Base-by-base conservation (phyloP, 1,140 invertebrate species). In the Zaprionus capensis region DNA sequence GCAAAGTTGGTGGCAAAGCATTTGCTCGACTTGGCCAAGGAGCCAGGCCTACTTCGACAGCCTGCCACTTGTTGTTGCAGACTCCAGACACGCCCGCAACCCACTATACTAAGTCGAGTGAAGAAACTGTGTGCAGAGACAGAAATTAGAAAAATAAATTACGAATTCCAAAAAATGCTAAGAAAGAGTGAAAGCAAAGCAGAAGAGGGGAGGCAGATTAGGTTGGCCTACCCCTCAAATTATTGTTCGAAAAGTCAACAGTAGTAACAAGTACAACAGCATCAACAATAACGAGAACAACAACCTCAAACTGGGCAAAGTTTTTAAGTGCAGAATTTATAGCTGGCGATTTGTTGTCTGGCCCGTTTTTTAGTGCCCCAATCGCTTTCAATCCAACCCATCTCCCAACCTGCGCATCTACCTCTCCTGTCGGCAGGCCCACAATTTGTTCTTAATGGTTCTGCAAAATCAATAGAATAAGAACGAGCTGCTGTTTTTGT, bases 241-340 rank as follows among this genome's bases (percentile, higher is more conserved):
- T 26, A 72, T 76, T 82, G 63, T 68, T 53, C 58, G 67, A 65
- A 78, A 78, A 78, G 44, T 82, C 51, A 46, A 68, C 12, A 62
- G 61, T 46, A 62, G 15, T 24, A 44, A 12, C 20, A 69, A 68
- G 44, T 17, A 46, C n/a, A 67, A 64, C 46, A 83, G 64, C 31
- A 69, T 53, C 56, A 74, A 53, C 11, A 64, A 28, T 53, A 36
- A 28, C 53, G 28, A 49, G 15, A 65, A 65, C 9, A 71, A 68
- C 51, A 62, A 70, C 61, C 58, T 68, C 56, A 88, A 76, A 87
- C 74, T 81, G 84, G 81, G 66, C 53, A 84, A 88, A 88, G 69
- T 88, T 88, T 82, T 88, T 88, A 88, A 88, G 84, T 88, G 81
- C 84, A 88, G 69, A 88, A 88, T 88, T 88, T 88, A 87, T 87